A percentile compares a stretch with the other conserved stretches of the same genome.
Conservation (phyloP, 2,113 vertebrate genomes). For the Colinus virginianus region DNA sequence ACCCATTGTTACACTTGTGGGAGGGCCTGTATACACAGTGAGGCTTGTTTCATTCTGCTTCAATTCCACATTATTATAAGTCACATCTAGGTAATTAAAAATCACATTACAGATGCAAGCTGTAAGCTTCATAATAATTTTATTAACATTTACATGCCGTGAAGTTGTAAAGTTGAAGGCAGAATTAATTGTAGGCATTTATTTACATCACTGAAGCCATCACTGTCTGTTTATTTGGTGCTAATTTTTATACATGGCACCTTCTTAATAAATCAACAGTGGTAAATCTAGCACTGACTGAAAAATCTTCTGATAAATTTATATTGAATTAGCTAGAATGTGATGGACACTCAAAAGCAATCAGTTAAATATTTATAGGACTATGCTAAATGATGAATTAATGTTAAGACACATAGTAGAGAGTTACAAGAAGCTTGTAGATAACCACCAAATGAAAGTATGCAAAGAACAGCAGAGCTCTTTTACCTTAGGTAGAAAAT, state of each 20-base stretch:
- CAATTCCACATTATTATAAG: no score
- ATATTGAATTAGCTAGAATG: constrained; percentile 8
- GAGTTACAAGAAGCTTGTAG: neutral
- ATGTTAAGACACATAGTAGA: neutral
- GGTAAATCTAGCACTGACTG: neutral
- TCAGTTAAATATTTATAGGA: neutral
- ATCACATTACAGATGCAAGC: neutral
- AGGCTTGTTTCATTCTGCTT: neutral
- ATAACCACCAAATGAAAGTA: neutral
- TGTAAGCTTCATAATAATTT: neutral
- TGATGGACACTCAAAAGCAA: neutral
- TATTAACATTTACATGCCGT: constrained; percentile 6
- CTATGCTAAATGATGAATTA: neutral
- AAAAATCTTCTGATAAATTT: constrained; percentile 33
- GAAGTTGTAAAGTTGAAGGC: neutral
- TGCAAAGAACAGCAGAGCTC: neutral
- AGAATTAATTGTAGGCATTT: neutral
- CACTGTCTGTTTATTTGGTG: neutral
- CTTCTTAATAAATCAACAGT: neutral
- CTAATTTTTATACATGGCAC: neutral
- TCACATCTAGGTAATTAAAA: neutral
- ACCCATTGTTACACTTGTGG: rapidly evolving
- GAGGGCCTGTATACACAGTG: neutral
- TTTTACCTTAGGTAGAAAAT: neutral
- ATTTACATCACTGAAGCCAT: constrained; percentile 31